These are phyloP conservation scores for Sinocyclocheilus maitianheensis DNA, from an alignment of 2,113 vertebrate genomes.

Conservation along the genomic window DNA sequence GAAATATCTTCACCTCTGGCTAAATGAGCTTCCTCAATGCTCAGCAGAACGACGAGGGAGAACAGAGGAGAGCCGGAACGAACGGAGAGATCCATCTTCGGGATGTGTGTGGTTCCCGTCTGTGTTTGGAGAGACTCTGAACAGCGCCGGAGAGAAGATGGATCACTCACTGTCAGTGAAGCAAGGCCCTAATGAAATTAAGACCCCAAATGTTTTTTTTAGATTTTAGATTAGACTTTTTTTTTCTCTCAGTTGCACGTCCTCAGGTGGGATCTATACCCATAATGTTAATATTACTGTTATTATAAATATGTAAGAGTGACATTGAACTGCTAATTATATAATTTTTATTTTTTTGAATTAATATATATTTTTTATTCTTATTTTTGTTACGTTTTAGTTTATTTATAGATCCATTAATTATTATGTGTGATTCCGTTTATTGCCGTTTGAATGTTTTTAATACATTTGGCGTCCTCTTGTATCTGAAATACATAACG, in stretches of 20 bases:
- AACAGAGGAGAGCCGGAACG: slow-evolving; percentile 25
- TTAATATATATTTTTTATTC: too few relatives aligned
- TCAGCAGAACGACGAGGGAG: slow-evolving; percentile 36
- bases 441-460: neutral
- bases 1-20: slow-evolving; percentile 37
- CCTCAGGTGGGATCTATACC: neutral
- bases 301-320: neutral
- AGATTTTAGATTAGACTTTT: slow-evolving; percentile 14
- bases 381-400: neutral
- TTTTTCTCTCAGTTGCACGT: slow-evolving; percentile 44
- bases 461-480: slow-evolving; percentile 68
- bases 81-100: slow-evolving; percentile 27
- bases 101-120: slow-evolving; percentile 21
- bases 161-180: slow-evolving; percentile 80
- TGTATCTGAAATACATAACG: slow-evolving; percentile 60
- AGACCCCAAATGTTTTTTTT: slow-evolving; percentile 52
- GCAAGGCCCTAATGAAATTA: slow-evolving; percentile 78
- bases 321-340: neutral
- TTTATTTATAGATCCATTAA: neutral
- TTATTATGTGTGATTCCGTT: too few relatives aligned
- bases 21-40: slow-evolving; percentile 48
- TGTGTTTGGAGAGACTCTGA: slow-evolving; percentile 38
- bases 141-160: slow-evolving; percentile 74
- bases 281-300: neutral
- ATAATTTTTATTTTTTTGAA: too few relatives aligned